Evolutionary conservation across 1,140 invertebrate genomes (phyloP), one percentile per base, ranked within the genome.

Genomic region (Lutraria rhynchaena): DNA sequence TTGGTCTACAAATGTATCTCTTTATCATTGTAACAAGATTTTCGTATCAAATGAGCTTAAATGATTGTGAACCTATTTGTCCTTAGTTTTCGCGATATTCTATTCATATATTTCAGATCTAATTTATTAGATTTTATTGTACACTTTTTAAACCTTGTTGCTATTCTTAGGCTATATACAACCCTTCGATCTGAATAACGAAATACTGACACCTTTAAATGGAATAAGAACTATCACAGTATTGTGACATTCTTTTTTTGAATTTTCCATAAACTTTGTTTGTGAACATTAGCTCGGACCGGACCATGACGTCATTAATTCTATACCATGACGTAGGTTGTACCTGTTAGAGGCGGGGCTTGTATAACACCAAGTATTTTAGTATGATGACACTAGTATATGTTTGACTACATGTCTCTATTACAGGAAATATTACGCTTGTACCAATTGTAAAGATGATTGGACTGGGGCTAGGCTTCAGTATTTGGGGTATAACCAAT

Each of bases 371-470:
- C n/a, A n/a, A n/a, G n/a, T n/a, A n/a, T n/a, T n/a, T n/a, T n/a
- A n/a, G n/a, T n/a, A n/a, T n/a, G n/a, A n/a, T n/a, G n/a, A n/a
- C n/a, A n/a, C n/a, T n/a, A n/a, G n/a, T n/a, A n/a, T n/a, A n/a
- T n/a, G n/a, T n/a, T n/a, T n/a, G n/a, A n/a, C n/a, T n/a, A n/a
- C 2, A 65, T 41, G 31, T 41, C 44, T 29, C 7, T 31, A 31
- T 7, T 41, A 65, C 55, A 92, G 92, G 92, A 7, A 93, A 93
- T 81, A 85, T 93, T 0, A 90, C 86, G 82, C 91, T 92, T 4
- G 92, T 93, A 51, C 90, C 92, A 7, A 92, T 93, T 58, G 89
- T 93, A 33, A 89, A 92, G 67, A 90, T 91, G 0, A 89, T 93
- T 73, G 93, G 93, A 7, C 83, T 93, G 67, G 92, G 91, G 5